phyloP scores from a whole-genome alignment of 2,797 vertebrate genomes.

The Aythya fuligula region DNA sequence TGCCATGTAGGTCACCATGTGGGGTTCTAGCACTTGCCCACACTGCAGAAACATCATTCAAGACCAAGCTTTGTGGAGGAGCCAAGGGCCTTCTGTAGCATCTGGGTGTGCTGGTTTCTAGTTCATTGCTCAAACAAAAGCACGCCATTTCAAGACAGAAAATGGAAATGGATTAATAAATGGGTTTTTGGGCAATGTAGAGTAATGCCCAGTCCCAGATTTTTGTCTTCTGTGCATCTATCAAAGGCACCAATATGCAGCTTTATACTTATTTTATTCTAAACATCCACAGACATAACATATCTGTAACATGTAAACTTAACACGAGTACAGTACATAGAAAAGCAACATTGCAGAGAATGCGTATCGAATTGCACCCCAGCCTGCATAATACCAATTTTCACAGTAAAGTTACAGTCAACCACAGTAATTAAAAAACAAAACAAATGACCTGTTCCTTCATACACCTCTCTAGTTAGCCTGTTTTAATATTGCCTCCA shows the following conservation, averaged over 20 bases:
- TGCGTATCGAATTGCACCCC: not conserved
- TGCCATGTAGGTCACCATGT: constrained; percentile 60
- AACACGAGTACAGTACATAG: not conserved
- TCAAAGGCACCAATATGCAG: not conserved
- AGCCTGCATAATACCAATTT: not conserved
- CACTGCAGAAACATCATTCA: constrained; percentile 44
- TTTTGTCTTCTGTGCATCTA: not conserved
- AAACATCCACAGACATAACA: not conserved
- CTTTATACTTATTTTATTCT: not conserved
- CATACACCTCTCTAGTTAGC: not conserved
- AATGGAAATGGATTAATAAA: constrained; percentile 33
- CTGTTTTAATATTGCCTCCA: not conserved
- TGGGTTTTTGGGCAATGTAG: not conserved
- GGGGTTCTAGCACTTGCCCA: constrained; percentile 38
- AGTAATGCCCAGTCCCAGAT: not conserved
- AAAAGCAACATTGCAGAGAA: not conserved
- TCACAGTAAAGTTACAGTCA: not conserved
- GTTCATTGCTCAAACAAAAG: constrained; percentile 41
- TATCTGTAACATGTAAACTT: not conserved
- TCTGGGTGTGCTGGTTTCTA: constrained; percentile 45
- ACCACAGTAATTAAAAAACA: not conserved
- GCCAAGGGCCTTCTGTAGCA: constrained; percentile 44
- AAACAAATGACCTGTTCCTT: not conserved
- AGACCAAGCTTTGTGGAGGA: constrained; percentile 15
- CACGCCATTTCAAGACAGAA: constrained; percentile 45